Evolutionary conservation across 1,140 invertebrate species (phyloP).

Genomic region (Nasonia giraulti): DNA sequence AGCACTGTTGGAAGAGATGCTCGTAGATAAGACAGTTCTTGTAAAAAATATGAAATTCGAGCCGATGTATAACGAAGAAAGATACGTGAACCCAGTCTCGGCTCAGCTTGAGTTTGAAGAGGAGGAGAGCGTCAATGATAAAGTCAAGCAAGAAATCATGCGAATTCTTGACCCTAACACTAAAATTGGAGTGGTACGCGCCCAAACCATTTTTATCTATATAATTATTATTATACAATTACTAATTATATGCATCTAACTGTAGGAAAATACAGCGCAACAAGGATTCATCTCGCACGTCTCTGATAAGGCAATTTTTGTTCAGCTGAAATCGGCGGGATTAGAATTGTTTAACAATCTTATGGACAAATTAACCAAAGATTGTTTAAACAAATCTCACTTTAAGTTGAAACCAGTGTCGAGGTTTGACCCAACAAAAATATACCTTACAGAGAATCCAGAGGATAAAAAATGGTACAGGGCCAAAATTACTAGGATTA

Average conservation of each 20-base stretch:
- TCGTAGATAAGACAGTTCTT: slow-evolving; percentile 33
- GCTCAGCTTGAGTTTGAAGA: slow-evolving; percentile 39
- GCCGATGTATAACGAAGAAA: background rate
- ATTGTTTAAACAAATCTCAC: slow-evolving; percentile 50
- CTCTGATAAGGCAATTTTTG: slow-evolving; percentile 68
- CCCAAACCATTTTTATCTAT: background rate
- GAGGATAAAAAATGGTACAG: slow-evolving; percentile 63
- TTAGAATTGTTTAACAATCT: slow-evolving; percentile 63
- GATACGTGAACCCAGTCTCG: background rate
- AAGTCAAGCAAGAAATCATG: slow-evolving; percentile 59
- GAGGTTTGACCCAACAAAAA: slow-evolving; percentile 52
- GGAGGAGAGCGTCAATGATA: slow-evolving; percentile 64
- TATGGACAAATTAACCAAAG: slow-evolving; percentile 59
- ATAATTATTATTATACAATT: background rate
- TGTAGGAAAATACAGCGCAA: slow-evolving; percentile 61
- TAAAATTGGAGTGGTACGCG: background rate
- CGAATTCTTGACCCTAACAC: slow-evolving; percentile 1
- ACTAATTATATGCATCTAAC: background rate
- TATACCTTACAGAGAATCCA: slow-evolving; percentile 68
- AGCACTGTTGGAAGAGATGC: slow-evolving; percentile 53
- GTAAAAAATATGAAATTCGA: background rate
- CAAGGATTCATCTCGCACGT: slow-evolving; percentile 72
- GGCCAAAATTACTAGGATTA: slow-evolving; percentile 62
- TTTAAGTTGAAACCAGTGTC: slow-evolving; percentile 17
- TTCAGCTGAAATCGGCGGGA: slow-evolving; percentile 70